A percentile compares a stretch with the other conserved stretches of the same genome.
Evolutionary conservation across 2,113 vertebrate species (phyloP).

Genomic region (cattle (Bos taurus)): ARS-UCD2.0 NC_037345.1:6598001-6598500

Average conservation of each 20-base stretch:
- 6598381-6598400: not conserved
- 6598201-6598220: not conserved
- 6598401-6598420: not conserved
- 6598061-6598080: constrained; percentile 66
- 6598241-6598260: not conserved
- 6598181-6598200: not conserved
- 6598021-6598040: constrained; percentile 60
- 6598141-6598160: not conserved
- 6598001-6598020: constrained; percentile 63
- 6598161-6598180: not conserved
- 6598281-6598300: not conserved
- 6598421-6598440: not conserved
- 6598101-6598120: not conserved
- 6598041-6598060: constrained; percentile 56
- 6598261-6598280: not conserved
- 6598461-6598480: not conserved
- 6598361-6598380: not conserved
- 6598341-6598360: not conserved
- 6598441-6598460: not conserved
- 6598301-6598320: not conserved
- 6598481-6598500: not conserved
- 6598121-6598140: not conserved
- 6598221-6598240: not conserved
- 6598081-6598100: constrained; percentile 55
- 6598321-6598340: not conserved